These are phyloP conservation scores for Anseranas semipalmata DNA, from an alignment of 2,113 vertebrate genomes.

Conservation along the genomic window DNA sequence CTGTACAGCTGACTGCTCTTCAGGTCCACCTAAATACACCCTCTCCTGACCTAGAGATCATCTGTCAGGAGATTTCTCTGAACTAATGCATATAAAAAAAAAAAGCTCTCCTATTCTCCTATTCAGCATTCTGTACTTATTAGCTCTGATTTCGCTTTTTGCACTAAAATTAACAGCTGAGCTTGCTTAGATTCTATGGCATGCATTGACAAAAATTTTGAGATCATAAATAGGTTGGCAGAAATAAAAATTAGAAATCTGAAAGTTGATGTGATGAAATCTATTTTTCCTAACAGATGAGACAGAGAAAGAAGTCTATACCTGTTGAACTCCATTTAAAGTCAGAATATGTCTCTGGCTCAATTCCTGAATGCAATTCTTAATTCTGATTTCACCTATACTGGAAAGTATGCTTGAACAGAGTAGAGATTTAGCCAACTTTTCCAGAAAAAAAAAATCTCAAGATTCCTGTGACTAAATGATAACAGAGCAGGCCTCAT, in stretches of 20 bases:
- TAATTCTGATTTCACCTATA: background rate
- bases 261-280: background rate
- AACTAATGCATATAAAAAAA: too few species aligned
- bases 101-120: too few species aligned
- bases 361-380: background rate
- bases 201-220: background rate
- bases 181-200: background rate
- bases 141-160: background rate
- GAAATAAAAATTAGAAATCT: background rate
- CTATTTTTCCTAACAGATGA: background rate
- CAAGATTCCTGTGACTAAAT: accelerated
- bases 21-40: background rate
- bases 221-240: background rate
- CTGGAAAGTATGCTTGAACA: background rate
- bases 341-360: background rate
- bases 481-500: background rate
- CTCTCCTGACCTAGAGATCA: background rate
- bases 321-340: background rate
- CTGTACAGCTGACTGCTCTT: background rate
- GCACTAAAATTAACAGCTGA: background rate
- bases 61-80: background rate
- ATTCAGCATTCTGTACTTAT: background rate
- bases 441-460: background rate
- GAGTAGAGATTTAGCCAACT: background rate
- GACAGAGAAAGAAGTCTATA: background rate